Evolutionary conservation across 1,140 invertebrate genomes (phyloP), one percentile per base, ranked within the genome.

Genomic region (Harlomillsia oculata): DNA sequence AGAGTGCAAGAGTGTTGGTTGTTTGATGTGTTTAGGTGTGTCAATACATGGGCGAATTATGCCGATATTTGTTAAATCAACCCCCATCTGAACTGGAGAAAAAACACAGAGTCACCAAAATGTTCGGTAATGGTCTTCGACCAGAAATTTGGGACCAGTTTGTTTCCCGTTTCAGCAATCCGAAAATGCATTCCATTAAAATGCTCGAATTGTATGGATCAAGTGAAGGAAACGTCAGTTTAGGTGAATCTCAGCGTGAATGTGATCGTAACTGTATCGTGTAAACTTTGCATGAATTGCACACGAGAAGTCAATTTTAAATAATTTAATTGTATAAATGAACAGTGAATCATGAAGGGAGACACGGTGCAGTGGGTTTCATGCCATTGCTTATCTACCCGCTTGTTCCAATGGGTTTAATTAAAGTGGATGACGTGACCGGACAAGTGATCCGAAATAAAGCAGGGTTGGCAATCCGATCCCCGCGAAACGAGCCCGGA

Each of bases 131-230:
- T 29, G 96, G 96, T 2, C 73, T 99, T 18, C 78, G 93, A 59
- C 86, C 89, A 41, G 85, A 97, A 75, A 96, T 99, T 58, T 99
- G 96, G 96, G 74, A 75, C 6, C 82, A 93, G 63, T 99, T 98
- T 71, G 78, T 89, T 0, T 78, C 86, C 16, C 78, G 95, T 34
- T 83, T 34, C 74, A 74, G 5, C 80, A 82, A 66, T 83, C 67
- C 53, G 64, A 70, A 97, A 97, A 69, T 82, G 83, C 36, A 88
- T 97, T 48, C 74, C 79, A 13, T n/a, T n/a, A 21, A 72, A 76
- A 64, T 71, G 71, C 82, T 80, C 2, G 95, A 98, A 72, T 94
- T 98, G 73, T 98, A 97, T 70, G 95, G 93, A 5, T 90, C 94
- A 6, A 97, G 94, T 0, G 94, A 98, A 77, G 93, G 94, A 62